Evolutionary conservation across 2,888 invertebrate genomes (phyloP).

Genomic region (Eupithecia exiguata): DNA sequence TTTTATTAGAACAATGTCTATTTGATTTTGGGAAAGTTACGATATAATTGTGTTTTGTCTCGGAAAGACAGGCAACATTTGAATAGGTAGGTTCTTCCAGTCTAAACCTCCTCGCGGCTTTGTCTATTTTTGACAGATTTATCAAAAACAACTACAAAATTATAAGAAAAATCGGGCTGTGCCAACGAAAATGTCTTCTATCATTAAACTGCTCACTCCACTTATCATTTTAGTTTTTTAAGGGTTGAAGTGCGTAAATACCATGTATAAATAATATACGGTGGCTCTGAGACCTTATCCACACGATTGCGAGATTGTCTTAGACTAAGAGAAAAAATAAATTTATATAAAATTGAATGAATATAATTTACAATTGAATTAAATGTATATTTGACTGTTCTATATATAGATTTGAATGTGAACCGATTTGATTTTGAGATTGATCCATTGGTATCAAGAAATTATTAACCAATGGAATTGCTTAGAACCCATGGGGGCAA

Average conservation of each 20-base stretch:
- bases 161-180: neutral
- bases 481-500: neutral
- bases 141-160: neutral
- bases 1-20: slow-evolving; percentile 1
- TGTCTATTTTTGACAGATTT: neutral
- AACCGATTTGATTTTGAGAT: too few relatives aligned
- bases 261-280: too few relatives aligned
- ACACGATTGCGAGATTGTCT: too few relatives aligned
- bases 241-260: too few relatives aligned
- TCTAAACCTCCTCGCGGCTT: neutral
- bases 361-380: too few relatives aligned
- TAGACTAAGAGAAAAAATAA: too few relatives aligned
- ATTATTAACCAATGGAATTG: neutral
- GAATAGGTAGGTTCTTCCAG: neutral
- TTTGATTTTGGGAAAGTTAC: slow-evolving; percentile 5
- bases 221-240: neutral
- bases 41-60: neutral
- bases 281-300: too few relatives aligned
- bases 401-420: too few relatives aligned
- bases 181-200: neutral
- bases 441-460: too few relatives aligned
- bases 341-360: too few relatives aligned
- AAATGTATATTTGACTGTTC: too few relatives aligned
- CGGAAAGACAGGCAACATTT: neutral
- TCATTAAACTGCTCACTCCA: neutral